Conservation (phyloP, 2,888 invertebrate genomes). For the Crepidodera aurea region DNA sequence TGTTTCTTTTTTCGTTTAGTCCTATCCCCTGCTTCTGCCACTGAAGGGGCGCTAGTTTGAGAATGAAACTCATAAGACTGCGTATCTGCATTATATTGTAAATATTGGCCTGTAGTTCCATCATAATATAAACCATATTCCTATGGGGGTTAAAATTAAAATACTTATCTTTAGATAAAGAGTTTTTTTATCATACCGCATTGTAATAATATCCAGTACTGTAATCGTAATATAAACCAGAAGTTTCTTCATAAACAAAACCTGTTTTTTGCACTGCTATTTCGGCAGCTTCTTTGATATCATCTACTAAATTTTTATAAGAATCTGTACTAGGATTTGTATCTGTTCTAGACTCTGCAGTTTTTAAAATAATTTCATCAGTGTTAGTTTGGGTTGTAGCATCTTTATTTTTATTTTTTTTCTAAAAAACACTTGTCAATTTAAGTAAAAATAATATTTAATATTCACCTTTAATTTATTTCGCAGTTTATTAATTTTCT, state of each 20-base stretch:
- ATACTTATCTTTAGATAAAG: not conserved
- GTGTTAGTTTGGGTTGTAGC: slow-evolving; percentile 48
- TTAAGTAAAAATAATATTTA: slow-evolving; percentile 11
- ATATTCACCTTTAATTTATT: slow-evolving; percentile 59
- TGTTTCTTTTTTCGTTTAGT: slow-evolving; percentile 41
- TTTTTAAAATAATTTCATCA: not conserved
- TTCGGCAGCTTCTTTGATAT: slow-evolving; percentile 81
- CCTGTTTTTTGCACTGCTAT: slow-evolving; percentile 76
- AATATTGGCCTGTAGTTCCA: slow-evolving; percentile 83
- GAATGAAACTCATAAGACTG: slow-evolving; percentile 83
- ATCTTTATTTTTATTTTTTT: slow-evolving; percentile 41
- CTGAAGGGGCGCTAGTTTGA: slow-evolving; percentile 63
- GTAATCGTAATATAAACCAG: slow-evolving; percentile 88
- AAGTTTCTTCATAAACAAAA: slow-evolving; percentile 86
- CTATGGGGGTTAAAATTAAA: slow-evolving; percentile 61
- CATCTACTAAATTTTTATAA: slow-evolving; percentile 70
- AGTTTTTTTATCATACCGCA: slow-evolving; percentile 68
- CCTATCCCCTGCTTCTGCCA: not conserved
- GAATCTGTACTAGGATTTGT: slow-evolving; percentile 43
- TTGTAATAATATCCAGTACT: slow-evolving; percentile 91
- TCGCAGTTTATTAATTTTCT: slow-evolving; percentile 67
- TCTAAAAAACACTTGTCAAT: slow-evolving; percentile 22
- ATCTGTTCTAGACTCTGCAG: slow-evolving; percentile 4
- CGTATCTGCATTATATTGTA: slow-evolving; percentile 79
- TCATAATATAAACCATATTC: slow-evolving; percentile 89